Evolutionary conservation across 2,888 invertebrate genomes (phyloP).

Genomic region (Carabus problematicus): DNA sequence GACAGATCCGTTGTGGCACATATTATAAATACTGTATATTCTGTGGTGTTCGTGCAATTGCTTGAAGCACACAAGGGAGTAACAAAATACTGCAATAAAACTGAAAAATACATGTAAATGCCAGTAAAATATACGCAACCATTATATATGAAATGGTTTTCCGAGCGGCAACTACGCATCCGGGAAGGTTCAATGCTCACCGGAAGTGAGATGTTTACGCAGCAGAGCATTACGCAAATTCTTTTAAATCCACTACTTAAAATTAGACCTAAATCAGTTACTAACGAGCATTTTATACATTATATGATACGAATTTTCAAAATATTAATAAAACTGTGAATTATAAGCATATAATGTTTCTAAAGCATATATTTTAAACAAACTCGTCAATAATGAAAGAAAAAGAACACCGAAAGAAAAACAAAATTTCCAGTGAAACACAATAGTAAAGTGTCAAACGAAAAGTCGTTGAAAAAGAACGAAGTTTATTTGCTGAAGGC

Average conservation of each 20-base stretch:
- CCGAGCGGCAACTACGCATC: slow-evolving; percentile 10
- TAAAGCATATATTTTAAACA: too few species aligned
- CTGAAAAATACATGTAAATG: slow-evolving; percentile 25
- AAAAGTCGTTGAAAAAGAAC: slow-evolving; percentile 25
- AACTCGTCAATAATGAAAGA: too few species aligned
- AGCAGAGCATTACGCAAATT: not conserved
- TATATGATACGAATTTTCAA: too few species aligned
- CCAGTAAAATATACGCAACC: slow-evolving; percentile 1
- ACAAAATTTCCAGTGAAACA: slow-evolving; percentile 2
- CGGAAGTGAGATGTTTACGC: slow-evolving; percentile 15
- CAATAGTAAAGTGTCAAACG: slow-evolving; percentile 30
- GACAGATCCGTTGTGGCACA: not conserved
- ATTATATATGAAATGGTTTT: not conserved
- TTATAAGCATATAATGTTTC: too few species aligned
- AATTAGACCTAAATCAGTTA: too few species aligned
- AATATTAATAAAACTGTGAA: too few species aligned
- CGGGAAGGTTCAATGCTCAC: not conserved
- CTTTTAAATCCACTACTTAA: not conserved
- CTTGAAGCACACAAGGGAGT: slow-evolving; percentile 12
- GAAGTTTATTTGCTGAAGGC: slow-evolving; percentile 31
- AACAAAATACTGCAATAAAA: slow-evolving; percentile 24
- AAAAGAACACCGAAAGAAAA: too few species aligned
- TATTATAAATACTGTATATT: slow-evolving; percentile 7
- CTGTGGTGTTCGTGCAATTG: not conserved
- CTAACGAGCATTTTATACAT: too few species aligned